These are phyloP conservation scores for Todiramphus saurophagus DNA, from an alignment of 2,113 vertebrate species.

Conservation along the genomic window DNA sequence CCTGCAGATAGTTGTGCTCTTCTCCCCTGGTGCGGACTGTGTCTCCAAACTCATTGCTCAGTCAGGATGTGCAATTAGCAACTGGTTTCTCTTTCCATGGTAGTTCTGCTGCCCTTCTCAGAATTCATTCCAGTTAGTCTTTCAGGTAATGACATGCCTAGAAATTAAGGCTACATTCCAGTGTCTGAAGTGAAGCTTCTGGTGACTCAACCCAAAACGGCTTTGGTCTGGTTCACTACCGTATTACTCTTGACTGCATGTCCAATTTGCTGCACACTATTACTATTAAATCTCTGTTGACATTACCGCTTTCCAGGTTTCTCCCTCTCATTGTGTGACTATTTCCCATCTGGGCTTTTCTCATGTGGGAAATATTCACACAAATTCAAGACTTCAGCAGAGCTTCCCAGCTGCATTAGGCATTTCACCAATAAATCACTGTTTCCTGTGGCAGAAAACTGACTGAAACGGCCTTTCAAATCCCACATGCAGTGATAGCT, in stretches of 20 bases:
- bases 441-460: slow-evolving; percentile 50
- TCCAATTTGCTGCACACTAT: slow-evolving; percentile 38
- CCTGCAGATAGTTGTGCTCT: background rate
- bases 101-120: background rate
- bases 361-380: slow-evolving; percentile 58
- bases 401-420: slow-evolving; percentile 53
- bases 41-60: accelerated
- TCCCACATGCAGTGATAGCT: slow-evolving; percentile 23
- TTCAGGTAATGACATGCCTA: slow-evolving; percentile 49
- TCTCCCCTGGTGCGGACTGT: background rate
- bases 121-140: background rate
- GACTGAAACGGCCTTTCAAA: background rate
- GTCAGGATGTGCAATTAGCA: background rate
- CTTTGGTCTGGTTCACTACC: slow-evolving; percentile 36
- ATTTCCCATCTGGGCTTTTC: slow-evolving; percentile 61
- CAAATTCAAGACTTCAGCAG: slow-evolving; percentile 43
- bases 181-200: background rate
- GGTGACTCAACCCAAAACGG: background rate
- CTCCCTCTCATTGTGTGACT: slow-evolving; percentile 41
- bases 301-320: slow-evolving; percentile 50
- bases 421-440: slow-evolving; percentile 61
- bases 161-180: slow-evolving; percentile 55
- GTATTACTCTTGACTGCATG: background rate
- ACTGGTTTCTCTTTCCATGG: background rate
- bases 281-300: slow-evolving; percentile 57